A percentile compares a stretch with the other conserved stretches of the same genome.
Conservation (phyloP, 1,140 invertebrate species). For the Drosophila lacertosa region DNA sequence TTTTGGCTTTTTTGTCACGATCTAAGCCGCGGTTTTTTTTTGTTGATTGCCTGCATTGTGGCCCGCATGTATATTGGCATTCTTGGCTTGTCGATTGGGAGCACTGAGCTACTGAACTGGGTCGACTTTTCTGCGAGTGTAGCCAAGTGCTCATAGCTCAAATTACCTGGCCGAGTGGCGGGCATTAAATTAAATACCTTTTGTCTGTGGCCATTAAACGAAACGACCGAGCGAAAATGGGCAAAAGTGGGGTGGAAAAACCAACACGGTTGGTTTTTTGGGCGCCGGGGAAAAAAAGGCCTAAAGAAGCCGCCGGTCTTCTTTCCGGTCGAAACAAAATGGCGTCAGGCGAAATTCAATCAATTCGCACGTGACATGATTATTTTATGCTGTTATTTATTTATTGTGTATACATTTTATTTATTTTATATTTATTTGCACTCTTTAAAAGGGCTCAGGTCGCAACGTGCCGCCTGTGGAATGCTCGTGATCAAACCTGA, state of each 20-base stretch:
- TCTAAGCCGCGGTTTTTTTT: slow-evolving; percentile 65
- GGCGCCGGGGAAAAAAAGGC: slow-evolving; percentile 24
- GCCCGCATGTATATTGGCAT: slow-evolving; percentile 67
- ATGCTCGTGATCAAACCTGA: slow-evolving; percentile 28
- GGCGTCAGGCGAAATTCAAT: slow-evolving; percentile 72
- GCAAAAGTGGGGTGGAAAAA: slow-evolving; percentile 10
- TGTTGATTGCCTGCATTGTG: slow-evolving; percentile 57
- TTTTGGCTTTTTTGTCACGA: slow-evolving; percentile 76
- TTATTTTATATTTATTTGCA: slow-evolving; percentile 47
- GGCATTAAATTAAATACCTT: slow-evolving; percentile 79
- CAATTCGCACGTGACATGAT: slow-evolving; percentile 80
- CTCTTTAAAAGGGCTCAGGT: slow-evolving; percentile 39
- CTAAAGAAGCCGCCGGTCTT: slow-evolving; percentile 24
- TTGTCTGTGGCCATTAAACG: slow-evolving; percentile 73
- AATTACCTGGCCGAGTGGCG: slow-evolving; percentile 73
- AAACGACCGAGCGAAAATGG: slow-evolving; percentile 44
- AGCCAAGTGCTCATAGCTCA: slow-evolving; percentile 58
- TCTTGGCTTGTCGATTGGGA: slow-evolving; percentile 59
- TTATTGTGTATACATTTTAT: slow-evolving; percentile 70
- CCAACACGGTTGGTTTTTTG: slow-evolving; percentile 7
- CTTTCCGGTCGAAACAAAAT: slow-evolving; percentile 51
- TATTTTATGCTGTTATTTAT: slow-evolving; percentile 78
- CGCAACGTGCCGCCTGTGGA: slow-evolving; percentile 35
- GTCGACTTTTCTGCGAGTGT: slow-evolving; percentile 39
- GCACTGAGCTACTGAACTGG: not conserved